A percentile compares a stretch with the other conserved stretches of the same genome.
These are phyloP conservation scores for Ciconia stormi DNA, from an alignment of 2,113 vertebrate species.

Conservation along the genomic window DNA sequence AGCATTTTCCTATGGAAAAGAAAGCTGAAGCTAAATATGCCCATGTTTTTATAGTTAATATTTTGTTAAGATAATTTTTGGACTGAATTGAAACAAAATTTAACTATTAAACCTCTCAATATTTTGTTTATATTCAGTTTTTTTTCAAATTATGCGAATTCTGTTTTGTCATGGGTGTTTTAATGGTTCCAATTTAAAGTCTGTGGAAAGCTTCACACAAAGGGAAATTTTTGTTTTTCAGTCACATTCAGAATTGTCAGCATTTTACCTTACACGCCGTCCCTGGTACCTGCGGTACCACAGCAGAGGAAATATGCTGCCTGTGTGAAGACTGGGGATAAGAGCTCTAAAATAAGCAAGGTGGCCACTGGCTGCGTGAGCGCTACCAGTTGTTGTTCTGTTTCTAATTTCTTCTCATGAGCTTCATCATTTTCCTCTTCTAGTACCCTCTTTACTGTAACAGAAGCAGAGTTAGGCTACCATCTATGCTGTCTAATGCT, in stretches of 20 bases:
- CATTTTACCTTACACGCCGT: neutral
- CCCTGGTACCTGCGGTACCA: neutral
- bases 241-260: neutral
- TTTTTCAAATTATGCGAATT: neutral
- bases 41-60: neutral
- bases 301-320: neutral
- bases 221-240: neutral
- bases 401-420: neutral
- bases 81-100: neutral
- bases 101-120: neutral
- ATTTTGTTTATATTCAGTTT: neutral
- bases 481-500: neutral
- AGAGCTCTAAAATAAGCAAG: neutral
- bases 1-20: neutral
- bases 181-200: neutral
- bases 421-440: neutral
- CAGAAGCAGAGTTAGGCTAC: neutral
- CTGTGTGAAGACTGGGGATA: neutral
- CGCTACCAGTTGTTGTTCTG: neutral
- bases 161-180: neutral
- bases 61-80: neutral
- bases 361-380: neutral
- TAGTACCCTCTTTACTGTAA: neutral
- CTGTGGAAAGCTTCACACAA: neutral
- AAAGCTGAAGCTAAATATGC: neutral